Base-by-base conservation (phyloP, 1,140 invertebrate species). In the Drosophila miranda region DNA sequence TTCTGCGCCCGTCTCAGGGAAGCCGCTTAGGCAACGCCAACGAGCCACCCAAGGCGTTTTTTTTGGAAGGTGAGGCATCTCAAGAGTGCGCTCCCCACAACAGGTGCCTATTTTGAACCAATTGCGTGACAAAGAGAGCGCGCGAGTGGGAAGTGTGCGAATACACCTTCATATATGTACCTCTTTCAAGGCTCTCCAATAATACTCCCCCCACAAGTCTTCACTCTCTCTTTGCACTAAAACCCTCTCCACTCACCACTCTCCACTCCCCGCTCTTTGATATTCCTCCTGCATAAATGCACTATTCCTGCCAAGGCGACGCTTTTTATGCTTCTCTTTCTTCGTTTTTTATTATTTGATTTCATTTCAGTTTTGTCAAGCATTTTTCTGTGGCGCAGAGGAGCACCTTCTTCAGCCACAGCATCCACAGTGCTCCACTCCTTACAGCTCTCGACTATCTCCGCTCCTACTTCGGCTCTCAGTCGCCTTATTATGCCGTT, bases 401-500 rank as follows among this genome's bases (percentile, higher is more conserved):
- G 44, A 84, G 77, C 79, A 82, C 79, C 78, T 83, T 72, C 78
- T 83, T 72, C 80, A 55, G 62, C 69, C 51, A 26, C 43, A 49
- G 28, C 26, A 19, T 19, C n/a, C 30, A 13, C 30, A 38, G 34
- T 13, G 4, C 21, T 66, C 54, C 28, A 19, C 19, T n/a, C 13
- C 21, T n/a, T n/a, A n/a, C n/a, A 44, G 3, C 43, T 23, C 46
- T 19, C 4, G 9, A 6, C 42, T 50, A 49, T 21, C 14, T 26
- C 55, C n/a, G 30, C 46, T 52, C 61, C 42, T 46, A 38, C 50
- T 72, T 21, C 44, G 54, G 60, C 48, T 71, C 63, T 70, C 67
- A 74, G 74, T 86, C 67, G 73, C 79, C 84, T 89, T 78, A 88
- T 88, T 88, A 89, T 84, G 80, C 89, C 86, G 79, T 89, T 89